Conservation (phyloP, 1,140 invertebrate genomes). For the Zeugodacus cucurbitae region DNA sequence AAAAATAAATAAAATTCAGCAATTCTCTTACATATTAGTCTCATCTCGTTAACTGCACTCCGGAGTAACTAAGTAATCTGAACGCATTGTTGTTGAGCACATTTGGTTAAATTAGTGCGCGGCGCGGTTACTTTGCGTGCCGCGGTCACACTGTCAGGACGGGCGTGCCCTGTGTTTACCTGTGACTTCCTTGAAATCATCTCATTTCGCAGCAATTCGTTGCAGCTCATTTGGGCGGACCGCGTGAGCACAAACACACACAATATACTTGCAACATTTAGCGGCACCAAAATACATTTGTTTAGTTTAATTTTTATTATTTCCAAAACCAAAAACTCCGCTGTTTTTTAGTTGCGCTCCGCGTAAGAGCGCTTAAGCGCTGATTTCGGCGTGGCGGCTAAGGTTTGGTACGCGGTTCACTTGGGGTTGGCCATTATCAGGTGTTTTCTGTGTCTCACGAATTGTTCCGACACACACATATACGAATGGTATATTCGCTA, state of each 20-base stretch:
- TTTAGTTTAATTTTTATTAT: conserved; percentile 20
- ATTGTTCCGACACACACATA: neutral
- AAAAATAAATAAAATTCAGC: neutral
- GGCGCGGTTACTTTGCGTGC: conserved; percentile 23
- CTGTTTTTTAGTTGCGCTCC: neutral
- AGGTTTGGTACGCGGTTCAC: neutral
- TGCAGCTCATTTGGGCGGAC: conserved; percentile 16
- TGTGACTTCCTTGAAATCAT: conserved; percentile 32
- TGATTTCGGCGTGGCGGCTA: neutral
- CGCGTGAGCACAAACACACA: neutral
- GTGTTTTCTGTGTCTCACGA: conserved; percentile 35
- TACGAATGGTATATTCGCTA: neutral
- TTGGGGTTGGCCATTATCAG: conserved; percentile 25
- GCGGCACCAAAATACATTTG: neutral
- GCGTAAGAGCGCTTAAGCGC: neutral
- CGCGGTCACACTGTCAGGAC: conserved; percentile 1
- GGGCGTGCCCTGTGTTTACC: neutral
- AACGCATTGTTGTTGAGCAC: neutral
- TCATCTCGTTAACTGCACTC: neutral
- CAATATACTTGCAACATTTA: neutral
- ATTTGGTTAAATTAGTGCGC: neutral
- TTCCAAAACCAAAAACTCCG: neutral
- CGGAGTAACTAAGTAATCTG: neutral
- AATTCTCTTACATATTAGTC: neutral
- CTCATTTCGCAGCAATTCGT: conserved; percentile 32